Base-by-base conservation (phyloP, 1,140 invertebrate genomes). In the Drosophila cardini region DNA sequence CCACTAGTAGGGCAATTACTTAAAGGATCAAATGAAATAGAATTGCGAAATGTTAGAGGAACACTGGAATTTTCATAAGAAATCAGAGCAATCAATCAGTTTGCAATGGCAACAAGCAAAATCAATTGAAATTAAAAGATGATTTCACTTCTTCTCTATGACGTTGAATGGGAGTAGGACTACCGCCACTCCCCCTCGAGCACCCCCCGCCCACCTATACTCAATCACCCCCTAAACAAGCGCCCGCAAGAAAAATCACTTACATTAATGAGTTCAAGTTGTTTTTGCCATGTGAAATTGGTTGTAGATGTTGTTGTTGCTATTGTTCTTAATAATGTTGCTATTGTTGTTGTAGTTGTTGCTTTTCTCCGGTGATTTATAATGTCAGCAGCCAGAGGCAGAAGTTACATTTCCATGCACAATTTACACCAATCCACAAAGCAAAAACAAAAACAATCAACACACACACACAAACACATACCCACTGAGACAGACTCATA, bases 111-210 rank as follows among this genome's bases (percentile, higher is more conserved):
- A 87, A 84, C 79, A 83, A 89, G 80, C 80, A 87, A 87, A 87
- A 87, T 87, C 84, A 87, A 87, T 87, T 87, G 84, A 87, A 87
- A 87, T 87, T 89, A 86, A 87, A 89, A 87, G 84, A 87, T 87
- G 84, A 87, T 87, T 87, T 87, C 60, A 61, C 61, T 76, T 64
- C 70, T 50, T 58, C 38, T 36, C 52, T 38, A 55, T 55, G 52
- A 53, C 50, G 26, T 32, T n/a, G n/a, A 13, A 15, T 15, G 6
- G 13, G n/a, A n/a, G n/a, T n/a, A n/a, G n/a, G n/a, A n/a, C 48
- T 7, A 2, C 26, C 16, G 6, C 10, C n/a, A 0, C 60, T 26
- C 57, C 55, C 30, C 42, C 38, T 0, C 7, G 15, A 21, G 16
- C 16, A 11, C n/a, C 13, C 10, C 2, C 2, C 1, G 9, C 40